Conservation (phyloP, 2,113 vertebrate genomes). For the Patagioenas fasciata region DNA sequence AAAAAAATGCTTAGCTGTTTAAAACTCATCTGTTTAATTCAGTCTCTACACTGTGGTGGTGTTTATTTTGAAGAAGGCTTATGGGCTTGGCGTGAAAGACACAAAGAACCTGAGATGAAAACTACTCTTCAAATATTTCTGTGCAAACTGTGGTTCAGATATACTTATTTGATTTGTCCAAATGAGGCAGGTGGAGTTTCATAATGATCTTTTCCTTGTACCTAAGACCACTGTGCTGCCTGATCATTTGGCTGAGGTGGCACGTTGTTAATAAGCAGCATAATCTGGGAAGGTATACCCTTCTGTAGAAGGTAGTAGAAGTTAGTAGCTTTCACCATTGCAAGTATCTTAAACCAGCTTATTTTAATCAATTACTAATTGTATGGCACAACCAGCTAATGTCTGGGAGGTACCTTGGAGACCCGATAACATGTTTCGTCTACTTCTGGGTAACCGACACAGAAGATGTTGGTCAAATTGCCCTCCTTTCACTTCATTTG, state of each 20-base stretch:
- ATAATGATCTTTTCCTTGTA: background rate
- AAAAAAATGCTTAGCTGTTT: background rate
- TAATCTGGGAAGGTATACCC: slow-evolving; percentile 34
- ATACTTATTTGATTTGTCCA: background rate
- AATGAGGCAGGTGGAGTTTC: background rate
- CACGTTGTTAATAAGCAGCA: slow-evolving; percentile 4
- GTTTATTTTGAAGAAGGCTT: slow-evolving; percentile 6
- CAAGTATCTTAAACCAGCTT: slow-evolving; percentile 19
- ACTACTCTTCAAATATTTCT: background rate
- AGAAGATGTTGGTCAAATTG: background rate
- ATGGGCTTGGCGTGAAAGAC: background rate
- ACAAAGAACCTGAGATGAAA: slow-evolving; percentile 1
- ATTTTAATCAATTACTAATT: slow-evolving; percentile 47
- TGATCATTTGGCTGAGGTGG: background rate
- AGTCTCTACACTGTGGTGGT: background rate
- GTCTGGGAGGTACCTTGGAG: slow-evolving; percentile 39
- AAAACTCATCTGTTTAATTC: background rate
- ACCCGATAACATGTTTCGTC: background rate
- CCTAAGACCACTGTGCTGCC: background rate
- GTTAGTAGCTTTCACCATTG: background rate
- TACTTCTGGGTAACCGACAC: background rate
- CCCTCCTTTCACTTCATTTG: background rate
- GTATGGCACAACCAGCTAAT: background rate
- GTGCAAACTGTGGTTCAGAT: background rate
- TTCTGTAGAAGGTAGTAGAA: background rate